Conservation (phyloP, 2,888 invertebrate species). For the Drosophila paramelanica region DNA sequence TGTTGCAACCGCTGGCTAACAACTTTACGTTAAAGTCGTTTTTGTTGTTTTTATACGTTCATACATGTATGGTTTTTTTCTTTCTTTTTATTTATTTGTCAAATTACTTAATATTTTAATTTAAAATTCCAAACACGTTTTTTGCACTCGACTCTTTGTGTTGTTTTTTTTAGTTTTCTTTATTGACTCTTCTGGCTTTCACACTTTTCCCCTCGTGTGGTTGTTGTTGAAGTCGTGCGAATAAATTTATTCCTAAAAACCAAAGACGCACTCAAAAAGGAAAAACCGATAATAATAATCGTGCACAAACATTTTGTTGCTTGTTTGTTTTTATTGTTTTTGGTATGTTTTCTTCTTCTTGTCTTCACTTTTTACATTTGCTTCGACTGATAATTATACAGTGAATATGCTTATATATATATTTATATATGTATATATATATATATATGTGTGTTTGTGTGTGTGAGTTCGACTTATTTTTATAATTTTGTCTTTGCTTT, state of each 20-base stretch:
- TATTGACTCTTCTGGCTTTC: slow-evolving; percentile 50
- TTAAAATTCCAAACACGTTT: slow-evolving; percentile 69
- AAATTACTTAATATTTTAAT: slow-evolving; percentile 67
- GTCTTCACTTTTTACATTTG: slow-evolving; percentile 28
- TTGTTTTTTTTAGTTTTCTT: slow-evolving; percentile 27
- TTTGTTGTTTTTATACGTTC: slow-evolving; percentile 6
- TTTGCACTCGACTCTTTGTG: slow-evolving; percentile 34
- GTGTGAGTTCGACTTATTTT: slow-evolving; percentile 53
- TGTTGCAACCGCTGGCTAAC: slow-evolving; percentile 14
- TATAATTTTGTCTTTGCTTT: slow-evolving; percentile 69
- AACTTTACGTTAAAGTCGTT: slow-evolving; percentile 13
- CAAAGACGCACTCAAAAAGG: slow-evolving; percentile 8
- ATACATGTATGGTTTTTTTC: not conserved
- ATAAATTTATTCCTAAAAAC: slow-evolving; percentile 36
- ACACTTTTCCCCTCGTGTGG: slow-evolving; percentile 45
- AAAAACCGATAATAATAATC: slow-evolving; percentile 33
- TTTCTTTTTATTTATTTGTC: slow-evolving; percentile 26
- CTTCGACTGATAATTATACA: slow-evolving; percentile 65
- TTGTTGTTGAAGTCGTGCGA: slow-evolving; percentile 46
- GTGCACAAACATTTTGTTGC: slow-evolving; percentile 45
- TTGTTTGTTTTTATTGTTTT: slow-evolving; percentile 35
- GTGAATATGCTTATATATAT: slow-evolving; percentile 10
- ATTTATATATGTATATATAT: too few relatives aligned
- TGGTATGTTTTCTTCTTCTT: slow-evolving; percentile 27
- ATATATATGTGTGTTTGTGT: slow-evolving; percentile 5